These are phyloP conservation scores for Scelioninae gen. 2 DNA, from an alignment of 2,888 invertebrate species.

Conservation along the genomic window DNA sequence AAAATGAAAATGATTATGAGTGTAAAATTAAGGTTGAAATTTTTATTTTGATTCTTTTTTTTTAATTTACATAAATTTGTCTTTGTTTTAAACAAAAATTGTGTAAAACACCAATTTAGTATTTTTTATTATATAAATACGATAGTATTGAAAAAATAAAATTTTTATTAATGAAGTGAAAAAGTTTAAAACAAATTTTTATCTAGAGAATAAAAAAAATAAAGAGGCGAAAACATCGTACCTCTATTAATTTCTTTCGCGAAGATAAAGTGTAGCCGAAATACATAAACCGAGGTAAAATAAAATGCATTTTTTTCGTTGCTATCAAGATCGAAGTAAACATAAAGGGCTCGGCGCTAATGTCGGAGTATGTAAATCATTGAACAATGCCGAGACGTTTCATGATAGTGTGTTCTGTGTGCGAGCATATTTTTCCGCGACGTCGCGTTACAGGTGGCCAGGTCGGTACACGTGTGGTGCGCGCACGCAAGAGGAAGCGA, in stretches of 20 bases:
- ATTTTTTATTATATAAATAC: too few relatives aligned
- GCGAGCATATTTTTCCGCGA: constrained; percentile 54
- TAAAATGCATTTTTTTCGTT: constrained; percentile 53
- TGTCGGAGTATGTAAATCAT: constrained; percentile 65
- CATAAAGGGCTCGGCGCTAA: constrained; percentile 61
- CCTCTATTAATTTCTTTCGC: constrained; percentile 15
- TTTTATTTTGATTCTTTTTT: too few relatives aligned
- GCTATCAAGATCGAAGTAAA: constrained; percentile 62
- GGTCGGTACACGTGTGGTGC: constrained; percentile 35
- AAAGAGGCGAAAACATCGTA: constrained; percentile 15
- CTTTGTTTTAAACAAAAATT: too few relatives aligned
- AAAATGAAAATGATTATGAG: too few relatives aligned
- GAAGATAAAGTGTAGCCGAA: constrained; percentile 42
- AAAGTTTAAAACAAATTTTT: not conserved
- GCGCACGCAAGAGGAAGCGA: constrained; percentile 55
- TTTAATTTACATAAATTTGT: too few relatives aligned
- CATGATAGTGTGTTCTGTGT: constrained; percentile 45
- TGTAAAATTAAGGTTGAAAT: too few relatives aligned
- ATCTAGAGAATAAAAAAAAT: not conserved
- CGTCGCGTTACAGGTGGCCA: constrained; percentile 57
- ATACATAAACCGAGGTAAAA: constrained; percentile 40
- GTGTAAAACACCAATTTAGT: too few relatives aligned
- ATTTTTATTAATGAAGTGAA: not conserved
- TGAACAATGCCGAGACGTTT: constrained; percentile 61
- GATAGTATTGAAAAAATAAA: too few relatives aligned